Evolutionary conservation across 2,888 invertebrate genomes (phyloP).

Genomic region (Mycalesis mineus): DNA sequence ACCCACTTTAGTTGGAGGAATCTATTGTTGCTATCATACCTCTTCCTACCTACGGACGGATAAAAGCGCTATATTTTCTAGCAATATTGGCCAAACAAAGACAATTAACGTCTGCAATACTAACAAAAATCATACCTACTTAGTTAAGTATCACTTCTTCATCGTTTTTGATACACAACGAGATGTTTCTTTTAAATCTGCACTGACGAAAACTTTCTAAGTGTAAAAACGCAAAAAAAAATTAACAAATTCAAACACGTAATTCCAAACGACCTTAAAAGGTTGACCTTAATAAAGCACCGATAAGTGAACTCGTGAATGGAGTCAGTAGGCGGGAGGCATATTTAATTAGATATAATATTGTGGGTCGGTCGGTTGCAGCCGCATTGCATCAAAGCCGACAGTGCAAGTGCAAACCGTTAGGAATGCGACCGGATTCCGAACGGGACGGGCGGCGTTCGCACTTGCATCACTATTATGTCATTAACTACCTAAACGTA

Average conservation of each 20-base stretch:
- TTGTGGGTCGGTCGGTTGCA: slow-evolving; percentile 36
- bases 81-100: no score
- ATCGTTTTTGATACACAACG: background rate
- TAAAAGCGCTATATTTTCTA: no score
- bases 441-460: slow-evolving; percentile 47
- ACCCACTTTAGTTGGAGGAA: no score
- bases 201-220: background rate
- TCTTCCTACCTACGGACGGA: no score
- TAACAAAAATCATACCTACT: no score
- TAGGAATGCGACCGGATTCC: slow-evolving; percentile 71
- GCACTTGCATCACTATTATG: slow-evolving; percentile 60
- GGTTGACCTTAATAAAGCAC: slow-evolving; percentile 29
- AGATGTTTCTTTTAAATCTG: background rate
- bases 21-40: no score
- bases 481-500: slow-evolving; percentile 64
- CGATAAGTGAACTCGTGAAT: slow-evolving; percentile 26
- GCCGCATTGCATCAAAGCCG: slow-evolving; percentile 49
- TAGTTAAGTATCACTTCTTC: no score
- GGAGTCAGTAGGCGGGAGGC: slow-evolving; percentile 38
- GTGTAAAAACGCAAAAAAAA: no score
- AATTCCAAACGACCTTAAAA: slow-evolving; percentile 11
- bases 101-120: no score
- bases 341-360: slow-evolving; percentile 37
- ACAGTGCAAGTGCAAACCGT: slow-evolving; percentile 61
- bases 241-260: background rate